phyloP scores from a whole-genome alignment of 2,888 invertebrate genomes.

The Tigriopus californicus region DNA sequence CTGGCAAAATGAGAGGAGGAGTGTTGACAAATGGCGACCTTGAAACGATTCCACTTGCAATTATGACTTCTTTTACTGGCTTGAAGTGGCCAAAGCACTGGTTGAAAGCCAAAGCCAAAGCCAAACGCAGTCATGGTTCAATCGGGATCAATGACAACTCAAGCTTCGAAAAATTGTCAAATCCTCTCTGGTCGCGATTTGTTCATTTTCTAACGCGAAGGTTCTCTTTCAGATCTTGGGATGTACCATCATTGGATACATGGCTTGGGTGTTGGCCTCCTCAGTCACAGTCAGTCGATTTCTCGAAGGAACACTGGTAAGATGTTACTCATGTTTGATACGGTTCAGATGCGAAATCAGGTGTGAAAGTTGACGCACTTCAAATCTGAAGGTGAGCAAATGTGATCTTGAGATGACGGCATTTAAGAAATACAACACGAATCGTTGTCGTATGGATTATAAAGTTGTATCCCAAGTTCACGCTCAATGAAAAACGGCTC shows the following conservation, averaged over 20 bases:
- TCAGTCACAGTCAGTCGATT: constrained; percentile 26
- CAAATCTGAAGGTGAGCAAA: background rate
- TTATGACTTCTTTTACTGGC: too few relatives aligned
- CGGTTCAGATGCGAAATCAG: background rate
- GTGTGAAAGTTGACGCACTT: background rate
- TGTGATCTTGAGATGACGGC: background rate
- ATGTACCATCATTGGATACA: constrained; percentile 26
- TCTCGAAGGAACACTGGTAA: constrained; percentile 27
- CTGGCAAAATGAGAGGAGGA: too few relatives aligned
- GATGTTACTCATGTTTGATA: constrained; percentile 15
- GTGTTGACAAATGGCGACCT: too few relatives aligned
- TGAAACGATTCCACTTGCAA: too few relatives aligned
- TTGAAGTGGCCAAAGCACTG: too few relatives aligned
- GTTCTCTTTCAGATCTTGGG: constrained; percentile 24
- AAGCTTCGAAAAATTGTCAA: too few relatives aligned
- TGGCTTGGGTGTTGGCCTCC: constrained; percentile 27
- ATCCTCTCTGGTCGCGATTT: background rate
- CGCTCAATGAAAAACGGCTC: too few relatives aligned
- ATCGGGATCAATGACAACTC: too few relatives aligned
- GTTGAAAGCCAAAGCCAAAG: too few relatives aligned
- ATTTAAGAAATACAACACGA: background rate
- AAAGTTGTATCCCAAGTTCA: too few relatives aligned
- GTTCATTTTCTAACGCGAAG: background rate
- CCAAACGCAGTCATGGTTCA: too few relatives aligned
- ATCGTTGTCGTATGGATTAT: too few relatives aligned